Evolutionary conservation across 2,888 invertebrate genomes (phyloP), one percentile per base, ranked within the genome.

Genomic region (Siphlonurus alternatus): DNA sequence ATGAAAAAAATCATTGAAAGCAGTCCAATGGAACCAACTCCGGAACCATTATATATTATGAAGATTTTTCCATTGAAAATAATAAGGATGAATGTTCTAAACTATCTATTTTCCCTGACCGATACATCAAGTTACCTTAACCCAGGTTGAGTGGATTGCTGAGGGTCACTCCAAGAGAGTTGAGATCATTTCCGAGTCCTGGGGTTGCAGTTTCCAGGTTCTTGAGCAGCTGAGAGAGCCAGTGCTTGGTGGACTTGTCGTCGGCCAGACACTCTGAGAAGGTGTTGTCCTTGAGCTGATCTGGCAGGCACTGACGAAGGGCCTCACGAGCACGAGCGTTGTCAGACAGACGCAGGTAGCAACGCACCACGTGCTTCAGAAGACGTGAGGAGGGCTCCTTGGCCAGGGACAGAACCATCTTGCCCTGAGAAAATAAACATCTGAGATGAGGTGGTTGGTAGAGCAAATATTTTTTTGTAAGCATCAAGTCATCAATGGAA

Each of bases 261-360:
- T 97, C 96, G 76, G 95, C 93, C 56, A 98, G 81, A 74, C 95
- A 95, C 61, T 83, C 83, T 54, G 88, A 87, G 76, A 99, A 99
- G n/a, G 99, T 99, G 63, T 87, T 86, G 78, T 99, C 98, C 67
- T 95, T 86, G 67, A 99, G 79, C 74, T 98, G 97, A 76, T 98
- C 98, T 0, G 99, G 99, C 69, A 99, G 82, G 76, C 98, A 99
- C 74, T 98, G 97, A 59, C 96, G 83, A 64, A 99, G 79, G 15
- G 99, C 99, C 77, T 98, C 93, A 69, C 97, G 81, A 24, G 99
- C 99, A 70, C 92, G 90, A 53, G 94, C 88, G 78, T 99, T 99
- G 76, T 99, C 99, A 2, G 98, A 98, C 15, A 99, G 82, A 66
- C 99, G 84, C 23, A 98, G 80, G 76, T 99, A 99, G 77, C 99